Evolutionary conservation across 1,140 invertebrate genomes (phyloP).

Genomic region (Drosophila tani): DNA sequence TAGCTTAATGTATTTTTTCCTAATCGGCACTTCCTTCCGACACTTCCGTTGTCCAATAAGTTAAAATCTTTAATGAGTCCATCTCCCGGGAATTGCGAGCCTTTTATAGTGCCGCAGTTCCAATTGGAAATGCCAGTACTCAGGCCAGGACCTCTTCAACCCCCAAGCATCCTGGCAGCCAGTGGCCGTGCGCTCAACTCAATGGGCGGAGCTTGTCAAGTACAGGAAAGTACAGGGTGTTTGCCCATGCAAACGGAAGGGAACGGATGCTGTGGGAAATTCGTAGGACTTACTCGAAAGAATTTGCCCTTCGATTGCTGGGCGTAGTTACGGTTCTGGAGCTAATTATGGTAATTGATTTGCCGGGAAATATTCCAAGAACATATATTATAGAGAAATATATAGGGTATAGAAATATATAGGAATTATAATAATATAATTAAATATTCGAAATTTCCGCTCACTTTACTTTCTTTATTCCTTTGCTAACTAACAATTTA

Average conservation of each 20-base stretch:
- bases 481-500: too few relatives aligned
- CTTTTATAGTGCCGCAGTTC: conserved; percentile 73
- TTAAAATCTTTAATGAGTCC: conserved; percentile 62
- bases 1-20: neutral
- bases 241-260: conserved; percentile 11
- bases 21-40: neutral
- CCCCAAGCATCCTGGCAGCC: conserved; percentile 59
- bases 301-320: neutral
- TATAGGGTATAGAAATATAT: too few relatives aligned
- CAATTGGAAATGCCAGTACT: conserved; percentile 70
- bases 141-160: conserved; percentile 37
- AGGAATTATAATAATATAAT: too few relatives aligned
- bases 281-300: conserved; percentile 19
- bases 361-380: too few relatives aligned
- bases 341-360: conserved; percentile 41
- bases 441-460: too few relatives aligned
- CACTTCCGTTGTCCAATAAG: conserved; percentile 65
- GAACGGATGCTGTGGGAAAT: conserved; percentile 59
- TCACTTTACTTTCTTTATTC: too few relatives aligned
- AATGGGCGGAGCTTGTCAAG: conserved; percentile 72
- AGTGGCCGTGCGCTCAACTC: conserved; percentile 52
- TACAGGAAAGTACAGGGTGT: conserved; percentile 76
- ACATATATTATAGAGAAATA: neutral
- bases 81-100: conserved; percentile 67
- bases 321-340: neutral